Evolutionary conservation across 2,888 invertebrate genomes (phyloP).

Genomic region (Lasioglossum lativentre): DNA sequence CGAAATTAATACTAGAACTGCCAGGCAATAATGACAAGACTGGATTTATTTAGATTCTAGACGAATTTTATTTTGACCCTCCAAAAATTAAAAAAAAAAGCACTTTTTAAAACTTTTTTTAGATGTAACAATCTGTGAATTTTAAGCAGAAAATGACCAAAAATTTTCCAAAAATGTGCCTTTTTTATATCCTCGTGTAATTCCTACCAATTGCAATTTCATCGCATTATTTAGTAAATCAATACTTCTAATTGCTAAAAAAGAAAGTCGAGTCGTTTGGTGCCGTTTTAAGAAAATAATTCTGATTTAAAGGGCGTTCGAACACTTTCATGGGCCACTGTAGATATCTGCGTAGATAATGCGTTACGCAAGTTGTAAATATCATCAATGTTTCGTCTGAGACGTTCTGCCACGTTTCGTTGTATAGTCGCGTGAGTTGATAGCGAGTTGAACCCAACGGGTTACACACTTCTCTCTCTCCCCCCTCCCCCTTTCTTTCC

Average conservation of each 20-base stretch:
- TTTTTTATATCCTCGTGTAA: neutral
- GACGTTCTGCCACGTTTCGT: neutral
- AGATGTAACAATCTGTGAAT: too few relatives aligned
- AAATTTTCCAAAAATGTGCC: too few relatives aligned
- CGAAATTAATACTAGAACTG: neutral
- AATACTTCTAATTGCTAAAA: neutral
- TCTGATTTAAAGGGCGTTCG: neutral
- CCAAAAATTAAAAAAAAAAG: too few relatives aligned
- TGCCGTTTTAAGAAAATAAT: neutral
- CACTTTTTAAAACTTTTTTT: too few relatives aligned
- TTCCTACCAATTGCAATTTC: too few relatives aligned
- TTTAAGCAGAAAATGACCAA: too few relatives aligned
- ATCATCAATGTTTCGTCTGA: neutral
- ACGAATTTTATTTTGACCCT: too few relatives aligned
- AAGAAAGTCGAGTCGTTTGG: neutral
- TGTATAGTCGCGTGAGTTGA: conserved; percentile 11
- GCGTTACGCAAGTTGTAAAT: neutral
- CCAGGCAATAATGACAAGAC: neutral
- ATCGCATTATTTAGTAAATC: neutral
- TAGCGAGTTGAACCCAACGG: conserved; percentile 10
- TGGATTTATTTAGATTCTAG: too few relatives aligned
- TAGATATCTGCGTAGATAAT: neutral
- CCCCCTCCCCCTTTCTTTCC: neutral
- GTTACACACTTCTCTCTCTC: neutral
- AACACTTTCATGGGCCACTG: neutral